Base-by-base conservation (phyloP, 53 echinoderm and acorn worm genomes). In the Henricia sp. region DNA sequence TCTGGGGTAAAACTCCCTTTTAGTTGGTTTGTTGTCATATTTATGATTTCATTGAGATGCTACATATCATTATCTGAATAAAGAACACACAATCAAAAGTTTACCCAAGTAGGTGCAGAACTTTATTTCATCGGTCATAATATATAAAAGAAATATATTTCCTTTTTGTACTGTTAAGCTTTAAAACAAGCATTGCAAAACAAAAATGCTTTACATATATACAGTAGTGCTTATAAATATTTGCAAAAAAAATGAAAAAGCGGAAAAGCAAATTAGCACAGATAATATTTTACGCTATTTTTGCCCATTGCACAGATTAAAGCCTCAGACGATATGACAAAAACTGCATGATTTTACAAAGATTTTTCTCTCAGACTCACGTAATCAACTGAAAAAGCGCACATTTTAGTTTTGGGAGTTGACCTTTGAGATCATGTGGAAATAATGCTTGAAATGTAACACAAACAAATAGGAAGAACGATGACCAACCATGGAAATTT, bases 111-210 rank as follows among this genome's bases (percentile, higher is more conserved):
- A n/a, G n/a, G n/a, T n/a, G n/a, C n/a, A n/a, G n/a, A n/a, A n/a
- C n/a, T 6, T 54, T 54, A 54, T 67, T 67, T 67, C n/a, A 67
- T 67, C 39, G 20, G 39, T 21, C 4, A 25, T 60, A 37, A 13
- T n/a, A 67, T 37, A 67, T 25, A 67, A 67, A 67, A 35, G 37
- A 12, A 64, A 30, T n/a, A 21, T 67, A 23, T 20, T 21, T 17
- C 39, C n/a, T 4, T 20, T n/a, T 33, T 67, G 67, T 67, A 38
- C 65, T 65, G 67, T 67, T 33, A 63, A 63, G 32, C 3, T 56
- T 56, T 56, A 25, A 25, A 56, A 56, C 33, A 60, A 33, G 33
- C 62, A 58, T 26, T 33, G 62, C 33, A 34, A 60, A 60, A 29
- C 33, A 28, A 60, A 29, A 25, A 12, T 60, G 1, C 13, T 17